Conservation (phyloP, 2,113 vertebrate genomes). For the Anoura caudifer region DNA sequence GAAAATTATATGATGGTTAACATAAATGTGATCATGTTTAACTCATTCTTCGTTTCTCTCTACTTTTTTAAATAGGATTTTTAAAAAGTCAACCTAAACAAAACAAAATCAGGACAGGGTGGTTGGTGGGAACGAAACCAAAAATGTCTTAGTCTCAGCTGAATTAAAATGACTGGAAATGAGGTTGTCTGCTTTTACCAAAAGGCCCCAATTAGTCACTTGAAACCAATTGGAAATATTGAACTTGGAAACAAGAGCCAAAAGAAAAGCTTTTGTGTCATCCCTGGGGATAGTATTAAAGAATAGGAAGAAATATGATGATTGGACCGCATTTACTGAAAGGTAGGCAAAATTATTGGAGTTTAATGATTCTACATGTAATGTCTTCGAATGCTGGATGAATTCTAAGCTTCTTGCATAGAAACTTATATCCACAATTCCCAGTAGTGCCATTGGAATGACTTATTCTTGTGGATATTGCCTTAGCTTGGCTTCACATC, state of each 20-base stretch:
- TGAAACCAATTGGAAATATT: not conserved
- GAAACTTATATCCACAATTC: not conserved
- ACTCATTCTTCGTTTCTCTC: not conserved
- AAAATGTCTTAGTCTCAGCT: not conserved
- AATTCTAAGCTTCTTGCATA: not conserved
- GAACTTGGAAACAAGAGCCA: not conserved
- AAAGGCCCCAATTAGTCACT: not conserved
- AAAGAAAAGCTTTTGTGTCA: not conserved
- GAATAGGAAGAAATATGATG: not conserved
- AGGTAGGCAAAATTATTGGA: constrained; percentile 3
- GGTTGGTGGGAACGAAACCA: not conserved
- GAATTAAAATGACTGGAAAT: not conserved
- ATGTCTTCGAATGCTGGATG: not conserved
- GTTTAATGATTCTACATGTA: not conserved
- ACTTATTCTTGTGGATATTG: not conserved
- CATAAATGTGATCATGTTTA: not conserved
- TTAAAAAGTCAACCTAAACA: not conserved
- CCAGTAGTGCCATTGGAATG: not conserved
- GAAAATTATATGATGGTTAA: not conserved
- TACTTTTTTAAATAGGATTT: not conserved
- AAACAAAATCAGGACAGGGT: not conserved
- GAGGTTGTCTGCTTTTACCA: not conserved
- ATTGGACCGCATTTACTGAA: not conserved
- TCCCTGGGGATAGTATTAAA: not conserved
- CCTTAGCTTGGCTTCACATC: constrained; percentile 30